Base-by-base conservation (phyloP, 2,113 vertebrate genomes). In the Melanerpes formicivorus region DNA sequence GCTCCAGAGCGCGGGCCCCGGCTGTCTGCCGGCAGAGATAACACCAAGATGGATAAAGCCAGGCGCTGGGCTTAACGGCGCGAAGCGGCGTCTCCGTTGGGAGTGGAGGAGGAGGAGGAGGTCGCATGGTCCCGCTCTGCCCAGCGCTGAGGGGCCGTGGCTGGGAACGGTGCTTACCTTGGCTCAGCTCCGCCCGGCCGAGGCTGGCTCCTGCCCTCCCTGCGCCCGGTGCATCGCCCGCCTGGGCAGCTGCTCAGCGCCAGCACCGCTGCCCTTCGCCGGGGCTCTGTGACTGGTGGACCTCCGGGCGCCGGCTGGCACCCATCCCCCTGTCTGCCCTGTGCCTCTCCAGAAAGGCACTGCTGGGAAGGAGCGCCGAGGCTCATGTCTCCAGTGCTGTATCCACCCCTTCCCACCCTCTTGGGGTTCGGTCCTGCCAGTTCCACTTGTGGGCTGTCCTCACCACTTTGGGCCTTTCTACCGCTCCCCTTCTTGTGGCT, bases 331-430 rank as follows among this genome's bases (percentile, higher is more conserved):
- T 92, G 94, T 74, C 90, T 60, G 95, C 92, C 95, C 93, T 29
- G 91, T 64, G 93, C 95, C 85, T 91, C 92, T 95, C 70, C 93
- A 93, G 76, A 95, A 88, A 67, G 90, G 93, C 95, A 44, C 94
- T 95, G 95, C 93, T 84, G 94, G 94, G 94, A 95, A 95, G 90
- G 84, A 91, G 91, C 3, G 93, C 90, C 62, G 90, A 40, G 44
- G 90, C 90, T 95, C 90, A 95, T 96, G 95, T 95, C 95, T 93
- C 92, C 92, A 19, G 80, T 73, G 3, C 95, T 80, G 93, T 95
- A 95, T 93, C 96, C 96, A 95, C 95, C 95, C 93, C 90, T 96
- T 93, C 96, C 96, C 95, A 87, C 91, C 93, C 91, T 95, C 95
- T 90, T 94, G 95, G 95, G 94, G 94, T 93, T 95, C 95, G n/a